Evolutionary conservation across 2,888 invertebrate genomes (phyloP), one percentile per base, ranked within the genome.

Genomic region (Morpho deidamia): DNA sequence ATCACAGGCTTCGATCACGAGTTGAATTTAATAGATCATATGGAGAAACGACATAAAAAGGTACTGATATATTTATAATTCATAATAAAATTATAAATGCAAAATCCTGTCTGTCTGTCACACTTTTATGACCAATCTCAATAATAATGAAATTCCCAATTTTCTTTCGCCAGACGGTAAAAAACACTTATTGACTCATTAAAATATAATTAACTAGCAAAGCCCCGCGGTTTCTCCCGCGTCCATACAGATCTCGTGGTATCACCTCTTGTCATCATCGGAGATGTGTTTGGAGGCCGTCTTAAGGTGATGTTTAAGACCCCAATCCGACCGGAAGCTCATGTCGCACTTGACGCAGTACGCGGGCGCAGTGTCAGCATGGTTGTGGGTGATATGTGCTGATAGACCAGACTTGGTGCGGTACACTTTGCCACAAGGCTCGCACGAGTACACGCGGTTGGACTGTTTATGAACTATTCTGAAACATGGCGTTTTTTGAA

Each of bases 1-100:
- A 71, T 86, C 0, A 71, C 72, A 0, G 85, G 79, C 0, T 87
- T 84, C 33, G 84, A 85, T 11, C 78, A 81, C 42, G 83, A 85
- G 23, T 39, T 67, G 7, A 81, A 72, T 0, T 64, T 79, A 40
- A 65, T 72, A 1, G 74, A 71, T 0, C 87, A 87, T 58, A 66
- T 72, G 38, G 69, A 76, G 12, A 79, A 73, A 9, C 67, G 78
- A 1, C 87, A 87, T 67, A 57, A 60, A 0, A 60, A 69, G 70
- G 87, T 86, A 54, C 5, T 23, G 23, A 23, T 23, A 23, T 23
- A n/a, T n/a, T n/a, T n/a, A n/a, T n/a, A n/a, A n/a, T n/a, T n/a
- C n/a, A n/a, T n/a, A n/a, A n/a, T n/a, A n/a, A n/a, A n/a, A n/a
- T n/a, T n/a, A n/a, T n/a, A n/a, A n/a, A n/a, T n/a, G n/a, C n/a